Percentiles rank a stretch among this genome's conserved stretches.
These are phyloP conservation scores for Ichneumon xanthorius DNA, from an alignment of 2,888 invertebrate species.

Conservation along the genomic window DNA sequence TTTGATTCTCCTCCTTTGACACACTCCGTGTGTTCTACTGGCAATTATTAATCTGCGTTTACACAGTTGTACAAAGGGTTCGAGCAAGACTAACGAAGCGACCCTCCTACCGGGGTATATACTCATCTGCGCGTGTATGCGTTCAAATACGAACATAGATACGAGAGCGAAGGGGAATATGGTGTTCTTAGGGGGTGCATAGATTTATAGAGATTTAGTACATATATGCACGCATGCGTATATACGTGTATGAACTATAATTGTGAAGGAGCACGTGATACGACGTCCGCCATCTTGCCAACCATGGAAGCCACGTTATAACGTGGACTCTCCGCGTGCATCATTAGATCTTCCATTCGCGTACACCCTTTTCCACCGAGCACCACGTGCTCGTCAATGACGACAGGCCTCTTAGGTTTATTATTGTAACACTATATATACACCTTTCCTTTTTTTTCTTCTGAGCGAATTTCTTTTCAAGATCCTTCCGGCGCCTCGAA, in stretches of 20 bases:
- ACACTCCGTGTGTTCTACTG: slow-evolving; percentile 28
- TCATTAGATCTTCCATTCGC: slow-evolving; percentile 1
- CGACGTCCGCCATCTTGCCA: slow-evolving; percentile 10
- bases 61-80: slow-evolving; percentile 50
- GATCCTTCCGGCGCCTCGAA: background rate
- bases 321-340: background rate
- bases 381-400: slow-evolving; percentile 15
- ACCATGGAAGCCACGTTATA: slow-evolving; percentile 12
- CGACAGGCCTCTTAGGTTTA: background rate
- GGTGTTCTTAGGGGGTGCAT: background rate
- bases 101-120: slow-evolving; percentile 27
- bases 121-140: slow-evolving; percentile 1
- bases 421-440: background rate
- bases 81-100: slow-evolving; percentile 52
- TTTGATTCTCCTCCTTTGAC: slow-evolving; percentile 45
- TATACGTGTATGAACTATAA: background rate
- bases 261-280: slow-evolving; percentile 32
- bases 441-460: background rate
- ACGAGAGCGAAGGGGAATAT: slow-evolving; percentile 4
- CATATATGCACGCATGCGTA: background rate
- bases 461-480: background rate
- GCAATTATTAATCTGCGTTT: slow-evolving; percentile 57
- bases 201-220: background rate
- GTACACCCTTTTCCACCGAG: background rate
- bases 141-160: slow-evolving; percentile 7